Evolutionary conservation across 2,888 invertebrate genomes (phyloP).

Genomic region (Tanytarsus gracilentus): DNA sequence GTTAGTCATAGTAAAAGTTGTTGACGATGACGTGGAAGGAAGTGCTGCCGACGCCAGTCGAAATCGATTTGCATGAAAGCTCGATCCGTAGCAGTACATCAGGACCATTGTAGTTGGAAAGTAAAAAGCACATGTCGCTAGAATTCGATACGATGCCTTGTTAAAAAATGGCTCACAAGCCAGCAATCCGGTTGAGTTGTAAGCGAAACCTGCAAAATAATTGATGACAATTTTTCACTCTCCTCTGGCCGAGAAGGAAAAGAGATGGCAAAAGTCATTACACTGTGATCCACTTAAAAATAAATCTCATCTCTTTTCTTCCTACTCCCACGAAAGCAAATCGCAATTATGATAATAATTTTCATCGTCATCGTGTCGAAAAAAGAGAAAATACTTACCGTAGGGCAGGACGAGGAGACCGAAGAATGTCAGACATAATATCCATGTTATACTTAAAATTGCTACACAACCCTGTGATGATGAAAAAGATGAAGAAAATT

Average conservation of each 20-base stretch:
- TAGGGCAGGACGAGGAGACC: constrained; percentile 72
- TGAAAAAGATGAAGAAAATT: not conserved
- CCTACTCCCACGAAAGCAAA: not conserved
- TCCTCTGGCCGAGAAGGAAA: no score
- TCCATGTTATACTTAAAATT: constrained; percentile 76
- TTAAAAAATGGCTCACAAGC: constrained; percentile 84
- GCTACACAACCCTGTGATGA: constrained; percentile 65
- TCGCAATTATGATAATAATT: not conserved
- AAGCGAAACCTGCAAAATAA: constrained; percentile 59
- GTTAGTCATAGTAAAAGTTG: constrained; percentile 37
- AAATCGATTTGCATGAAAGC: constrained; percentile 78
- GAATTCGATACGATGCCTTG: constrained; percentile 59
- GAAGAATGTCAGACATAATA: constrained; percentile 73
- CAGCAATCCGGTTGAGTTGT: constrained; percentile 75
- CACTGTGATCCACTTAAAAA: constrained; percentile 17
- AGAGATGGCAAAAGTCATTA: no score
- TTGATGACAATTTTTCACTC: not conserved
- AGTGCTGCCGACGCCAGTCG: constrained; percentile 42
- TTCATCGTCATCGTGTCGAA: no score
- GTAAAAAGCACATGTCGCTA: constrained; percentile 80
- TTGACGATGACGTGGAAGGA: constrained; percentile 35
- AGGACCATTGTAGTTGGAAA: constrained; percentile 86
- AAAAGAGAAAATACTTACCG: constrained; percentile 42
- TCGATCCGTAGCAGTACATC: constrained; percentile 86
- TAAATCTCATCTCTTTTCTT: constrained; percentile 10